A percentile compares a stretch with the other conserved stretches of the same genome.
Conservation (phyloP, 2,888 invertebrate genomes). For the Yponomeuta malinellus region DNA sequence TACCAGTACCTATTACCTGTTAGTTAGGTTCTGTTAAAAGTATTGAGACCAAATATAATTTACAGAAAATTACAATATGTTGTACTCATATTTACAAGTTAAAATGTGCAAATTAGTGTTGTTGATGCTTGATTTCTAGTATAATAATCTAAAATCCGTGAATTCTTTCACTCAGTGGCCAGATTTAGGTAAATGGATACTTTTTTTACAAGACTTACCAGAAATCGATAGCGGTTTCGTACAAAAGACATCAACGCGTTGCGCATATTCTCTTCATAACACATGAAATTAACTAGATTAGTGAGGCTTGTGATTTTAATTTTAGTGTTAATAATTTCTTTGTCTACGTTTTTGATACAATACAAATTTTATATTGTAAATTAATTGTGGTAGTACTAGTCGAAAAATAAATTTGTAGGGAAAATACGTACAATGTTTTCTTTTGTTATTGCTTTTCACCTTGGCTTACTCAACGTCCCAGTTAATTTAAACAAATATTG, state of each 20-base stretch:
- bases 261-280: not conserved
- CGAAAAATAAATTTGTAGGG: not conserved
- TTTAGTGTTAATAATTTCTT: not conserved
- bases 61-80: too few relatives aligned
- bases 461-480: not conserved
- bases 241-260: constrained; percentile 15
- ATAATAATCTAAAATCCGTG: not conserved
- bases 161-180: constrained; percentile 9
- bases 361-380: not conserved
- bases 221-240: constrained; percentile 11
- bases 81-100: too few relatives aligned
- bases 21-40: not conserved
- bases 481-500: not conserved
- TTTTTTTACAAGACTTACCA: not conserved
- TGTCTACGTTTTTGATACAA: not conserved
- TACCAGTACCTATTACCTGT: not conserved
- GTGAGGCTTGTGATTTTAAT: not conserved
- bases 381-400: not conserved
- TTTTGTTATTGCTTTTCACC: not conserved
- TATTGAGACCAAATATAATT: too few relatives aligned
- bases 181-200: not conserved
- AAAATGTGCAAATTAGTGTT: too few relatives aligned
- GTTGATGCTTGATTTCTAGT: not conserved
- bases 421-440: not conserved
- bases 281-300: not conserved